These are phyloP conservation scores for Acridotheres tristis DNA, from an alignment of 2,797 vertebrate species.

Conservation along the genomic window DNA sequence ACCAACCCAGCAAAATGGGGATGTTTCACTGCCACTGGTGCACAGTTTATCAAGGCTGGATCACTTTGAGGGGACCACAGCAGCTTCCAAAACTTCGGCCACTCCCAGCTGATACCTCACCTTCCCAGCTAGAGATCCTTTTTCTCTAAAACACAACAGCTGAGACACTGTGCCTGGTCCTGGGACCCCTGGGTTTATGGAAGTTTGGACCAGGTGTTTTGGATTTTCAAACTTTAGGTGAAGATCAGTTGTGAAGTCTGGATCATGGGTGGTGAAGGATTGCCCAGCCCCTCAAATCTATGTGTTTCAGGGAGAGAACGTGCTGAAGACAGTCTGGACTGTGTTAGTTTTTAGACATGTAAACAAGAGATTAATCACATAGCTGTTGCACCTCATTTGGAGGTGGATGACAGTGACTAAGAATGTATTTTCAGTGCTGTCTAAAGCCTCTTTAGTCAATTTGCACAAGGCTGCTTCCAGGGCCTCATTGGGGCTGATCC, in stretches of 20 bases:
- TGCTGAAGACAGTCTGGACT: not conserved
- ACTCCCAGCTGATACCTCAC: not conserved
- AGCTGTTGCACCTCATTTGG: conserved; percentile 74
- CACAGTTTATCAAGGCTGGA: not conserved
- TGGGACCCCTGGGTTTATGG: not conserved
- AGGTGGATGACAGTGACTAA: conserved; percentile 68
- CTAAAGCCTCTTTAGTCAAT: conserved; percentile 15
- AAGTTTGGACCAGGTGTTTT: not conserved
- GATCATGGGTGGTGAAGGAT: not conserved
- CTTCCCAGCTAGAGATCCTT: not conserved
- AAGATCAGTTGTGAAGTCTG: not conserved
- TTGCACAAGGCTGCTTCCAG: not conserved
- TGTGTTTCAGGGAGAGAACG: accelerated
- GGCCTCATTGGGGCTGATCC: not conserved
- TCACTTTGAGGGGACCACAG: not conserved
- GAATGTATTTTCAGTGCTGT: conserved; percentile 68
- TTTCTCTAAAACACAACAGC: not conserved
- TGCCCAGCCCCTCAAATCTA: not conserved
- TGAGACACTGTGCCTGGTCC: not conserved
- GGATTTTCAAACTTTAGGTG: not conserved
- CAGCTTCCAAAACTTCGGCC: not conserved
- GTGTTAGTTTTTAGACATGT: not conserved
- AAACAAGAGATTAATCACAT: conserved; percentile 52
- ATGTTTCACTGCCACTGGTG: not conserved
- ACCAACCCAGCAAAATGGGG: not conserved